phyloP scores from a whole-genome alignment of 2,113 vertebrate genomes.

The Cercopithecus mona region DNA sequence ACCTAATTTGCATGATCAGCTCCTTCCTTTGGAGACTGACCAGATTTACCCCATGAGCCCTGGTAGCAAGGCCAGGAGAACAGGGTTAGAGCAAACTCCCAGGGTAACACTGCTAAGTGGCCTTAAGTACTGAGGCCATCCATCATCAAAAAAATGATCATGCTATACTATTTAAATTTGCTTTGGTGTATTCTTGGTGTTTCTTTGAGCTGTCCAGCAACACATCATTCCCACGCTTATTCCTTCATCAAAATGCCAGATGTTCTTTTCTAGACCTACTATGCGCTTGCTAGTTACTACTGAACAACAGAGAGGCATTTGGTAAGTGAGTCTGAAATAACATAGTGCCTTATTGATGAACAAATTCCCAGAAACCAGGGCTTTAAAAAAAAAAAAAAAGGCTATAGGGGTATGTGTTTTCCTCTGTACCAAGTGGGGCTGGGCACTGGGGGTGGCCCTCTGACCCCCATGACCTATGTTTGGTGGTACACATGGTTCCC shows the following conservation, averaged over 20 bases:
- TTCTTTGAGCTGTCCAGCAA: not conserved
- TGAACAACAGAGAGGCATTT: not conserved
- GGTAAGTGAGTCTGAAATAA: not conserved
- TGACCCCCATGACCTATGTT: not conserved
- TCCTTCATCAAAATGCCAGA: not conserved
- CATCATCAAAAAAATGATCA: not conserved
- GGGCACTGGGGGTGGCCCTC: not conserved
- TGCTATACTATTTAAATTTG: fast-evolving
- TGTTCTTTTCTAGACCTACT: not conserved
- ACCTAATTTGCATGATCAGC: not conserved
- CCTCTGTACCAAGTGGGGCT: not conserved
- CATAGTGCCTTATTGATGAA: fast-evolving
- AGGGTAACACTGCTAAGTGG: not conserved
- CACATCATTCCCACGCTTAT: not conserved
- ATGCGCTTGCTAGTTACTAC: not conserved
- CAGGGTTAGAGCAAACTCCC: not conserved
- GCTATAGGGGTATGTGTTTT: too few relatives aligned
- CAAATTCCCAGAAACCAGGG: not conserved
- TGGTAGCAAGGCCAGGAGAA: not conserved
- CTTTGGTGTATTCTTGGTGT: not conserved
- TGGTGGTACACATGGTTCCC: not conserved
- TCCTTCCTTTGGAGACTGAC: not conserved
- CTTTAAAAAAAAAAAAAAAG: not conserved
- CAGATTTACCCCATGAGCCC: not conserved
- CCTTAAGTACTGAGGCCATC: not conserved